Base-by-base conservation (phyloP, 2,797 vertebrate species). In the Rhinatrema bivittatum region DNA sequence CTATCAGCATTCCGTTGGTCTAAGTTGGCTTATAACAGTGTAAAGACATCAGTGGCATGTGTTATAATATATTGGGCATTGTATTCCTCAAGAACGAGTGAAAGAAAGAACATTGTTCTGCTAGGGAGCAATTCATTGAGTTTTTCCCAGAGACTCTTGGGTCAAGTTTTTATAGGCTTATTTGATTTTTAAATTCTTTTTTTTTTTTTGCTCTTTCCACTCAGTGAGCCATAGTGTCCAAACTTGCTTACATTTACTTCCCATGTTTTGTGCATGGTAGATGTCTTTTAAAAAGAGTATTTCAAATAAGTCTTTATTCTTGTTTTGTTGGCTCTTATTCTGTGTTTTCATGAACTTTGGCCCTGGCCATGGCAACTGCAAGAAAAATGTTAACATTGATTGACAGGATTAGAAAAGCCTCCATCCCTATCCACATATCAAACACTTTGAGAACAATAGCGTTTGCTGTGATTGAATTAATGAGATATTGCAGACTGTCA, bases 271-370 rank as follows among this genome's bases (percentile, higher is more conserved):
- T 92, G 91, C 89, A 85, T 82, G 87, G 87, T 92, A 81, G 91
- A 91, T 91, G 91, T 94, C 91, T 89, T 91, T 93, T 94, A 90
- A 90, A 91, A 87, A 89, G 87, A 90, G 77, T 79, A 82, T 87
- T 90, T 95, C 91, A 88, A 93, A 94, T 90, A 89, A 92, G 88
- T 91, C 92, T 96, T 97, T 95, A 87, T 97, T 91, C 93, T 87
- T 89, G 89, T 94, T 92, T 92, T 93, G 92, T 94, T 91, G 89
- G 90, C 89, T 89, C 86, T 90, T 88, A 90, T 91, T 95, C 90
- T 89, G 82, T 94, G 92, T 96, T 98, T 94, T 95, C 93, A 88
- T 95, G 94, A 98, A 97, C 95, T 97, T 91, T 97, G 93, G 87
- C 93, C 93, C 80, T 70, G 84, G 77, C 92, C 95, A 99, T 97